Percentiles rank a stretch among this genome's conserved stretches.
Evolutionary conservation across 92 coral and sea anemone species (phyloP).

Genomic region (Zoanthus sansibaricus): DNA sequence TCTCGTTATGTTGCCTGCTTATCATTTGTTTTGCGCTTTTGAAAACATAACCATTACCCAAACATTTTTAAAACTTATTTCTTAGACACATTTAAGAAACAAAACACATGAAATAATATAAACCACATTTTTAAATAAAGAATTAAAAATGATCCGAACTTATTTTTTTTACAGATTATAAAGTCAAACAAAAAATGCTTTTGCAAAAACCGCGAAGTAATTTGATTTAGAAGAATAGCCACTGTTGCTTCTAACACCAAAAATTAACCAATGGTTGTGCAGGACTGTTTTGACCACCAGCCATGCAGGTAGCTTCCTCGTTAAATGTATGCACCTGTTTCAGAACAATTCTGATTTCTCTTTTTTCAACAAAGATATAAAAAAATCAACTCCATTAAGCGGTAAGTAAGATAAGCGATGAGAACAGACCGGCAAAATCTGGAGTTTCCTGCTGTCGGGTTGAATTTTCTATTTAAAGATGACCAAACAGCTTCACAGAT

Average conservation of each 20-base stretch:
- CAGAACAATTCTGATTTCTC: background rate
- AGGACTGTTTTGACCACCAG: background rate
- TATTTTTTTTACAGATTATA: background rate
- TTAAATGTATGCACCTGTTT: slow-evolving; percentile 13
- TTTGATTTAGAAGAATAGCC: background rate
- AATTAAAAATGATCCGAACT: no score
- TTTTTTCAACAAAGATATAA: background rate
- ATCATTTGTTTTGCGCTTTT: no score
- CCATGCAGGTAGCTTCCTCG: slow-evolving; percentile 14
- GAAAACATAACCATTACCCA: no score
- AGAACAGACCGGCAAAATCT: background rate
- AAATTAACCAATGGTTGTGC: slow-evolving; percentile 2
- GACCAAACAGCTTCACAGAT: background rate
- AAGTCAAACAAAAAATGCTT: no score
- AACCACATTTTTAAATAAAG: no score
- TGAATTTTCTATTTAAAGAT: background rate
- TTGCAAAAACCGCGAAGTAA: background rate
- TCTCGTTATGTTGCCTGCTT: no score
- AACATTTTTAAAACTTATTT: no score
- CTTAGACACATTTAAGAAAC: no score
- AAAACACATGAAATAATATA: no score
- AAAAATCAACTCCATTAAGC: slow-evolving; percentile 1
- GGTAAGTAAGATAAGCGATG: background rate
- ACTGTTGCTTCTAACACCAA: background rate
- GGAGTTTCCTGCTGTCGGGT: background rate